Base-by-base conservation (phyloP, 2,888 invertebrate genomes). In the Nomada goodeniana region DNA sequence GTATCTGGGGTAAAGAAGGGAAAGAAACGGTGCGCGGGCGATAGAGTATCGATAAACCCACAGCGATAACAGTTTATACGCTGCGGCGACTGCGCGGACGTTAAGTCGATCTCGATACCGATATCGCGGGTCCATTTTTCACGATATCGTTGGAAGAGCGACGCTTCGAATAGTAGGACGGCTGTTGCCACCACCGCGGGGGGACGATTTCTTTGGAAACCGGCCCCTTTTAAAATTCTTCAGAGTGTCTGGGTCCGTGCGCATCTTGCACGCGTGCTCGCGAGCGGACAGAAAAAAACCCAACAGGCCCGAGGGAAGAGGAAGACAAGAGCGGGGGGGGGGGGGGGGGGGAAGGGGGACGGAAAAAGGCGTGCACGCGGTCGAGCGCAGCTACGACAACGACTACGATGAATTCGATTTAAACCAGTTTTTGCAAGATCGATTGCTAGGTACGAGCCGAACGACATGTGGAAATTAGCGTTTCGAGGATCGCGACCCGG, bases 351-450 rank as follows among this genome's bases (percentile, higher is more conserved):
- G n/a, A n/a, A 29, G 29, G 63, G 36, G 53, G 11, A 4, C 36
- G 50, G 29, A 73, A 60, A 67, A 77, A 69, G 59, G 50, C 50
- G 59, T 59, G 75, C 53, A 44, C 70, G 81, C 57, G 74, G 60
- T 42, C 70, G 61, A 55, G 80, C 64, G 23, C 67, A 74, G 65
- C 80, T 57, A 81, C 81, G 59, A 73, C 61, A 57, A 55, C 57
- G 52, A 26, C 64, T 9, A 20, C 80, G 81, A 67, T 72, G 76
- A 76, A 82, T 82, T 82, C 82, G 82, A 76, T 76, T 76, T 72
- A 82, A 82, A 82, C 82, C 82, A 82, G 82, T 82, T 82, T 76
- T 82, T 82, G 71, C 63, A 47, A 60, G 75, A 82, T 82, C 82
- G 81, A 82, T 82, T 81, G 68, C 82, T 60, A 69, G 82, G 59